phyloP scores from a whole-genome alignment of 2,888 invertebrate genomes.

The Leptopilina myrica region DNA sequence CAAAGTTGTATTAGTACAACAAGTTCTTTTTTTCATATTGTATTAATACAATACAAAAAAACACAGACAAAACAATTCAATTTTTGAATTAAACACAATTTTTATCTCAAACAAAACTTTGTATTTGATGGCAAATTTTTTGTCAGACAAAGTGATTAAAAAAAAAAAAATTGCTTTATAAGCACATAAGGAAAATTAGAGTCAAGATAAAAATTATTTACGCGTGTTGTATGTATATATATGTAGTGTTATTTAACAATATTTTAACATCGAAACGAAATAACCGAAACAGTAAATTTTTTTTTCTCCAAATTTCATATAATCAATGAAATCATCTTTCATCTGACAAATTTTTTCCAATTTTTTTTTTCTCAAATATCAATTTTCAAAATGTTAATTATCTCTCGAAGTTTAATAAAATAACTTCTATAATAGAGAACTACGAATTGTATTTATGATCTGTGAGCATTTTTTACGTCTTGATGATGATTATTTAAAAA shows the following conservation, averaged over 20 bases:
- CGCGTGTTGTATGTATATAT: neutral
- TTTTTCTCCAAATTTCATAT: neutral
- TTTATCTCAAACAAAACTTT: neutral
- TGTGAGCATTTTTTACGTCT: no score
- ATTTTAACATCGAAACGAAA: no score
- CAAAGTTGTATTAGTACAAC: neutral
- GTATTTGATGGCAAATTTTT: neutral
- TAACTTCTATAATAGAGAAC: no score
- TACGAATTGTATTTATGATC: no score
- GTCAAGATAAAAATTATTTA: neutral
- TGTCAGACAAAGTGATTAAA: constrained; percentile 34
- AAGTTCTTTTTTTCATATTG: neutral
- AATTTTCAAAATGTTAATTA: neutral
- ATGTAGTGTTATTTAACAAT: no score
- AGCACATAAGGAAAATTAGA: neutral
- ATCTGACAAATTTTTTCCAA: constrained; percentile 27
- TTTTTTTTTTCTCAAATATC: neutral
- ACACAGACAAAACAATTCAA: no score
- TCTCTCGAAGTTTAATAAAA: no score
- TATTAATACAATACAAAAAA: no score
- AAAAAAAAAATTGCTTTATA: neutral
- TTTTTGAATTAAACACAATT: neutral
- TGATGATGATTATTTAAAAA: no score
- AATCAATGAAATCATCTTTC: neutral
- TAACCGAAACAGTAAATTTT: neutral